Base-by-base conservation (phyloP, 2,797 vertebrate genomes). In the Vultur gryphus region DNA sequence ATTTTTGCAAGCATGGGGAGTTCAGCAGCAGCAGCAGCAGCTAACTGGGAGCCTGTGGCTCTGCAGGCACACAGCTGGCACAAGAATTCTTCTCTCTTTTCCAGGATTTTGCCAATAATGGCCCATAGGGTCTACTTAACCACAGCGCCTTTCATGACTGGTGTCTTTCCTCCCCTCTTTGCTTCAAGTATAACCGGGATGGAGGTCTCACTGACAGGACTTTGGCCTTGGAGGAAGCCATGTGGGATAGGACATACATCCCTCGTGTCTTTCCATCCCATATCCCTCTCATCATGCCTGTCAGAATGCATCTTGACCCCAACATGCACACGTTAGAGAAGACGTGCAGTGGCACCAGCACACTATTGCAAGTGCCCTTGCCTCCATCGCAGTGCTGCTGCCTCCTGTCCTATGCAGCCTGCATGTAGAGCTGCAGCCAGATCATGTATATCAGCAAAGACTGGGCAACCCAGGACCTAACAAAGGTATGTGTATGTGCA, bases 341-440 rank as follows among this genome's bases (percentile, higher is more conserved):
- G 35, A 48, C 6, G 29, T 35, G 37, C 49, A 35, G 59, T 11
- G 11, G 33, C 80, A 69, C 9, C 35, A 54, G 21, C 0, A 1
- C 10, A 13, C 4, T 29, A 7, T 6, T 66, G 33, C 39, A 75
- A 0, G 0, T 49, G 15, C 7, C 18, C 16, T 58, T 18, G 1
- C 10, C 52, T 64, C 31, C 37, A 16, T 13, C 2, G 0, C 13
- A 18, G 44, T 29, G 48, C 52, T 10, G 26, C 55, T 66, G 79
- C 52, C 16, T 37, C 65, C 59, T 9, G 25, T 8, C 24, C 19
- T 35, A 16, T 8, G 28, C 26, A 75, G 41, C 29, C 24, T 82
- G 46, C 62, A 46, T 0, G 0, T 1, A 85, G 21, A 59, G 21
- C 66, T 89, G 41, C 72, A 75, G 57, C 18, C 46, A 51, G 24